These are phyloP conservation scores for Cryptomyrus ogoouensis DNA, from an alignment of 2,113 vertebrate genomes.

Conservation along the genomic window DNA sequence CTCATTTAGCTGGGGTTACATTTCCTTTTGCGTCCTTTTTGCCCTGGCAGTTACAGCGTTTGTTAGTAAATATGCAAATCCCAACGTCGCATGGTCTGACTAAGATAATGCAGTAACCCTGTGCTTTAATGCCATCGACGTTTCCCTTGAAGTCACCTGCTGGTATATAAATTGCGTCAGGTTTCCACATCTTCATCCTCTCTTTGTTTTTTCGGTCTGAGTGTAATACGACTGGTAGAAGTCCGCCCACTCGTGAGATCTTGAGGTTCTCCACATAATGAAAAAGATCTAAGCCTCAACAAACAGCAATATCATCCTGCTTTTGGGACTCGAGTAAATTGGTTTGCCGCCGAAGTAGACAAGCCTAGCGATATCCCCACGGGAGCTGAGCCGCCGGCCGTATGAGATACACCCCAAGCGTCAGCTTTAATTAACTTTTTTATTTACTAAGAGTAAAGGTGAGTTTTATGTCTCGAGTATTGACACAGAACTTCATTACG, in stretches of 20 bases:
- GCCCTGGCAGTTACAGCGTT: neutral
- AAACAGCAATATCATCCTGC: constrained; percentile 19
- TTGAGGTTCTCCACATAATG: constrained; percentile 16
- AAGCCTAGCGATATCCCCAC: neutral
- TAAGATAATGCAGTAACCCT: neutral
- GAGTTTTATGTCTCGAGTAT: neutral
- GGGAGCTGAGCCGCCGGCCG: neutral
- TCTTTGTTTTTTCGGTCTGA: neutral
- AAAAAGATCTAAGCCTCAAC: constrained; percentile 15
- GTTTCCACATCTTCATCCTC: neutral
- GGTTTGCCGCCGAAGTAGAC: constrained; percentile 20
- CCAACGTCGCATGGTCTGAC: neutral
- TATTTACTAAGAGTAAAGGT: constrained; percentile 15
- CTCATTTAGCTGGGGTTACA: neutral
- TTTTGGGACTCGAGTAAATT: constrained; percentile 25
- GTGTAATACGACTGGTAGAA: constrained; percentile 1
- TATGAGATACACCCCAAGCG: neutral
- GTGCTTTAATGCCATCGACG: neutral
- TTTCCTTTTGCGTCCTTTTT: neutral
- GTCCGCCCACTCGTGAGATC: neutral
- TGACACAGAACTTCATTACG: neutral
- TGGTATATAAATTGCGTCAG: neutral
- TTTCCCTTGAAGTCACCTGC: neutral
- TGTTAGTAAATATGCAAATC: neutral
- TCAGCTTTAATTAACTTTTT: constrained; percentile 18